These are phyloP conservation scores for Thymelicus acteon DNA, from an alignment of 2,888 invertebrate species.

Conservation along the genomic window DNA sequence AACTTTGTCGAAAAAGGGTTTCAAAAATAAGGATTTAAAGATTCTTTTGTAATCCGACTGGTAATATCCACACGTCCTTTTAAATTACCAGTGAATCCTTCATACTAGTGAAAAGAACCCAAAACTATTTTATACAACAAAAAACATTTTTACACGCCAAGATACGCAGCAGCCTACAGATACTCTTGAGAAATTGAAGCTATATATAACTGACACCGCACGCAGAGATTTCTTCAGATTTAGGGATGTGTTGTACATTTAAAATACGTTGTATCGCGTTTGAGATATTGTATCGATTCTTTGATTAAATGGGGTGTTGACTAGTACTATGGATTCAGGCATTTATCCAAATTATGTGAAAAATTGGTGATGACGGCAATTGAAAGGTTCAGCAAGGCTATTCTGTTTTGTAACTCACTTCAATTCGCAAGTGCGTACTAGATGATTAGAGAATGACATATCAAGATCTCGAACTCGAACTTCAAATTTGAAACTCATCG, in stretches of 20 bases:
- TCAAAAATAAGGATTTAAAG: background rate
- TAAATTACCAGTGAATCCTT: background rate
- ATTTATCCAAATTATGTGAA: too few species aligned
- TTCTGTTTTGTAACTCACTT: too few species aligned
- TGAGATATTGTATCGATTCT: background rate
- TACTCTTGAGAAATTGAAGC: slow-evolving; percentile 35
- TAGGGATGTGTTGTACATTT: slow-evolving; percentile 18
- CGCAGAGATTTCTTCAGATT: slow-evolving; percentile 25
- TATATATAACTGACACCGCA: slow-evolving; percentile 23
- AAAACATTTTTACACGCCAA: slow-evolving; percentile 30
- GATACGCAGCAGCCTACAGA: slow-evolving; percentile 25
- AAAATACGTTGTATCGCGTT: background rate
- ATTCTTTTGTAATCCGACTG: background rate
- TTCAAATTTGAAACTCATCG: too few species aligned
- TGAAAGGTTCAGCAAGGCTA: too few species aligned
- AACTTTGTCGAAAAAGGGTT: too few species aligned
- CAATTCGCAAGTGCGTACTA: too few species aligned
- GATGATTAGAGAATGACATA: too few species aligned
- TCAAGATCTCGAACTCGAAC: too few species aligned
- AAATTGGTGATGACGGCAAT: too few species aligned
- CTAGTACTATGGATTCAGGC: too few species aligned
- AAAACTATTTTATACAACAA: slow-evolving; percentile 34
- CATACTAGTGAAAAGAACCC: background rate
- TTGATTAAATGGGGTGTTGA: too few species aligned
- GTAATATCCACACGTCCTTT: background rate